Conservation (phyloP, 1,140 invertebrate species). For the Trichonephila clavata region DNA sequence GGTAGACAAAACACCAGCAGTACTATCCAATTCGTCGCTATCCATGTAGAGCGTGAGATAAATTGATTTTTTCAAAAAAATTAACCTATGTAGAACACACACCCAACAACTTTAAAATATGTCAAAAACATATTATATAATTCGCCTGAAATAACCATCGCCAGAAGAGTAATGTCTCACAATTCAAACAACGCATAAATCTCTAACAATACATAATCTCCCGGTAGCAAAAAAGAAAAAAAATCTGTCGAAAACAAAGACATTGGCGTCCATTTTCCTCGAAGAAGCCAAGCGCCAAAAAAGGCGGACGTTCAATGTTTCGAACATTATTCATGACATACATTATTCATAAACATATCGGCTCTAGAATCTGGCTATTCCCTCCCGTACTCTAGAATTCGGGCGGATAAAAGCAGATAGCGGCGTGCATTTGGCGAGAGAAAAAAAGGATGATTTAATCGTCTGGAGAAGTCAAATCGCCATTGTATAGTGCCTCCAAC, state of each 20-base stretch:
- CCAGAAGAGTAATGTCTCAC: too few species aligned
- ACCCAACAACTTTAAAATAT: too few species aligned
- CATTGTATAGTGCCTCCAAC: too few species aligned
- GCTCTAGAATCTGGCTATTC: slow-evolving; percentile 4
- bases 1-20: too few species aligned
- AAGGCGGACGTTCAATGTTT: not conserved
- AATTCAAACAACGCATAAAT: too few species aligned
- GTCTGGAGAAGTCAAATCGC: not conserved
- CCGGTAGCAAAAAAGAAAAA: not conserved
- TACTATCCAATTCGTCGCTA: too few species aligned
- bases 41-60: too few species aligned
- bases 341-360: slow-evolving; percentile 13
- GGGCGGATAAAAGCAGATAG: not conserved
- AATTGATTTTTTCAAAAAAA: too few species aligned
- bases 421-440: not conserved
- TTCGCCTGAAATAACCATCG: too few species aligned
- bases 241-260: not conserved
- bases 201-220: too few species aligned
- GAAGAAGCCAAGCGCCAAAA: not conserved
- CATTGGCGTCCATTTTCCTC: not conserved
- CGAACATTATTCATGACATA: slow-evolving; percentile 1
- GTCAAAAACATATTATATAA: too few species aligned
- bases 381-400: not conserved
- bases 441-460: not conserved
- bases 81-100: too few species aligned